Evolutionary conservation across 2,888 invertebrate species (phyloP), one percentile per base, ranked within the genome.

Genomic region (Acronicta leporina): DNA sequence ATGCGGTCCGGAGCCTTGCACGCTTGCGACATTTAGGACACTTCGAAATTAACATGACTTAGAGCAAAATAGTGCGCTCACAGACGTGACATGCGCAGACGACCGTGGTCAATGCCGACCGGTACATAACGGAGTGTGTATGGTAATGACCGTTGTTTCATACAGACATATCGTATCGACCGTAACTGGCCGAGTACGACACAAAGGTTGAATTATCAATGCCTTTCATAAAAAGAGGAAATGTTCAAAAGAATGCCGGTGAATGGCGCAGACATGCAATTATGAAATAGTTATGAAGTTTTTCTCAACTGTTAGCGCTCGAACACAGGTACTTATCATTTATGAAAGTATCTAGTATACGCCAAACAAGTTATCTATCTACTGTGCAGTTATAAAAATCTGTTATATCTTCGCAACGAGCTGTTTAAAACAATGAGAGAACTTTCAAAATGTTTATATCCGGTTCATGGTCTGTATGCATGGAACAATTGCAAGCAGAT

Each of bases 51-150:
- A 87, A 82, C 88, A 87, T 89, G 84, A 86, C 83, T 85, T 87
- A 84, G 86, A 80, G 81, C 77, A 79, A 82, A 83, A 77, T 79
- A 82, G 77, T 82, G 75, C 77, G 72, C 71, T 75, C 75, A 68
- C 68, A 73, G 71, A 67, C 79, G 76, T 79, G 77, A 75, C 69
- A 75, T 79, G 75, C 74, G 71, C 68, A 47, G 75, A 77, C 75
- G 84, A 82, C 89, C 87, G 87, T 88, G 87, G 85, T 88, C 88
- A 91, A 88, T 91, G 88, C 80, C 86, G 81, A 68, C 83, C 62
- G 74, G 81, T 82, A 77, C 73, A 81, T 85, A 85, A 87, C 83
- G 80, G 84, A 75, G 70, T 79, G 64, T 69, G 78, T 87, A 91
- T 90, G 89, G 77, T 87, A 90, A 89, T 89, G 83, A 86, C 82